Base-by-base conservation (phyloP, 2,113 vertebrate genomes). In the Spea multiplicata region DNA sequence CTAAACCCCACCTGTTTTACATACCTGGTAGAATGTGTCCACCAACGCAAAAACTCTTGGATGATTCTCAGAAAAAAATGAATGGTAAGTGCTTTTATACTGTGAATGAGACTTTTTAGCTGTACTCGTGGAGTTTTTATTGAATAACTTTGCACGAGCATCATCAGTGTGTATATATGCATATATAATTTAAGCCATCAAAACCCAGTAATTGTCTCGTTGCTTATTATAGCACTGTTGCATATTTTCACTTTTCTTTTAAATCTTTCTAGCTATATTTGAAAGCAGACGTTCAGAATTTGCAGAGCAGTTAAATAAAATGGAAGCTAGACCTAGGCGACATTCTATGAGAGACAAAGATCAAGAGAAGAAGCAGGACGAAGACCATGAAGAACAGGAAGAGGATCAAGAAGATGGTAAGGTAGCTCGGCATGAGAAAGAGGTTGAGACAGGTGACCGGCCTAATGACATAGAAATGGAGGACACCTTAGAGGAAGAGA, bases 271-370 rank as follows among this genome's bases (percentile, higher is more conserved):
- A 99, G 97, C 85, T 82, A 87, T 98, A 85, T 97, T 99, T 93
- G 94, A 98, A 86, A 94, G 94, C 88, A 95, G 97, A 87, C 89
- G 95, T 45, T 90, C 94, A 83, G 97, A 96, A 82, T 99, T 99
- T 93, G 95, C 95, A 75, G 96, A 99, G 85, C 97, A 99, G 89
- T 94, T 99, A 89, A 98, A 93, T 92, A 99, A 97, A 94, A 98
- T 99, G 97, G 97, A 99, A 90, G 93, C 94, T 88, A 97, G 96
- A 81, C 97, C 97, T 87, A 93, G 97, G 91, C 95, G 97, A 86
- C 96, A 97, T 87, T 89, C 91, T 87, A 75, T 96, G 92, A 96
- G 96, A 84, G 93, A 95, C 85, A 94, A 91, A 93, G 97, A 96
- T 86, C 94, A 93, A 88, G 91, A 93, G 94, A 93, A 93, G 90